A percentile compares a stretch with the other conserved stretches of the same genome.
Conservation (phyloP, 2,888 invertebrate species). For the Epinotia ramella region DNA sequence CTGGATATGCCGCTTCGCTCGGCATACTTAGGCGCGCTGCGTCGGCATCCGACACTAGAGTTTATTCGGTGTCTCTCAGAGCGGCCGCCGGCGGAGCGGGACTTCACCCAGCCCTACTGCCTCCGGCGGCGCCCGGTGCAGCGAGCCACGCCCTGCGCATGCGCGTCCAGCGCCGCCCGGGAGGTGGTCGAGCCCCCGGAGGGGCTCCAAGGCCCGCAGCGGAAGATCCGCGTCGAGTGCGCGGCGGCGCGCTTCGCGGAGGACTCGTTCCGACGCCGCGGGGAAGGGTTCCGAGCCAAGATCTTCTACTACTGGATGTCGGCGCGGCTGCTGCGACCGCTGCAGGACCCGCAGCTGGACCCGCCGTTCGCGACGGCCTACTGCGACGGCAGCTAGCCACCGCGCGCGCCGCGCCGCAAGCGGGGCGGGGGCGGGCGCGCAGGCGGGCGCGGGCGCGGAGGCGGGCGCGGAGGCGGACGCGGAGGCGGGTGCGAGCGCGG, state of each 20-base stretch:
- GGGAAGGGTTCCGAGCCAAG: conserved; percentile 55
- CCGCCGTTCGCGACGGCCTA: conserved; percentile 27
- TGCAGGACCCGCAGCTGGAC: conserved; percentile 17
- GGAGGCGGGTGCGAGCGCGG: no score
- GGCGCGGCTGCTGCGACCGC: conserved; percentile 23
- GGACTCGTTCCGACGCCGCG: conserved; percentile 50
- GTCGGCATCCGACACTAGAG: conserved; percentile 8
- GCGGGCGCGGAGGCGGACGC: no score
- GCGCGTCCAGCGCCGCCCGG: background rate
- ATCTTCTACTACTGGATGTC: conserved; percentile 55
- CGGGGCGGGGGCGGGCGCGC: conserved; percentile 37
- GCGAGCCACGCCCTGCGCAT: conserved; percentile 10
- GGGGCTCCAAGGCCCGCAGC: conserved; percentile 12
- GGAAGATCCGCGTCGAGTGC: conserved; percentile 39
- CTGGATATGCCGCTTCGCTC: conserved; percentile 45
- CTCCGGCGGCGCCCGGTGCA: conserved; percentile 24
- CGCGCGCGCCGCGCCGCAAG: conserved; percentile 37
- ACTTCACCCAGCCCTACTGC: conserved; percentile 14
- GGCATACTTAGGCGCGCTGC: conserved; percentile 19
- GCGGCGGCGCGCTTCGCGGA: conserved; percentile 49
- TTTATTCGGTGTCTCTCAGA: conserved; percentile 28
- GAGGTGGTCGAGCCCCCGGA: conserved; percentile 13
- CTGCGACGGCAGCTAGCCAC: conserved; percentile 31
- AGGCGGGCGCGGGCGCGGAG: background rate
- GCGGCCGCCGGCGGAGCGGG: conserved; percentile 26